These are phyloP conservation scores for Hypsibius dujardini DNA, from an alignment of 1,140 invertebrate species.

Conservation along the genomic window DNA sequence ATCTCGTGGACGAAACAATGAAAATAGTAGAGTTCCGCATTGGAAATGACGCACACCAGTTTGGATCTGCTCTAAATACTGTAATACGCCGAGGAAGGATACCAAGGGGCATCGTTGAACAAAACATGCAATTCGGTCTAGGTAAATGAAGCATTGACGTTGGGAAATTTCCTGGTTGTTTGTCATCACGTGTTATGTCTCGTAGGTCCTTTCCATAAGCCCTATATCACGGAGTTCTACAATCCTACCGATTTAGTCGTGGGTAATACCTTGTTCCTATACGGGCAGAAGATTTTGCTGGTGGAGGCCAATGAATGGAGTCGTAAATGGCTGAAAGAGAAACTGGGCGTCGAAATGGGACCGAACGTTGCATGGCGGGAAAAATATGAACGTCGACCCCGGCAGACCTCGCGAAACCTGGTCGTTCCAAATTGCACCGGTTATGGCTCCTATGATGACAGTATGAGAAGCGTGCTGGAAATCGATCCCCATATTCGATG, in stretches of 20 bases:
- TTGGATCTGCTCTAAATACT: slow-evolving; percentile 34
- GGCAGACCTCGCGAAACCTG: not conserved
- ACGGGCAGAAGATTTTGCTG: slow-evolving; percentile 31
- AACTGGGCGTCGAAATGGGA: not conserved
- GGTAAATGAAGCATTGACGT: slow-evolving; percentile 5
- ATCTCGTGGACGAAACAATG: slow-evolving; percentile 35
- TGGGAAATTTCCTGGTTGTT: not conserved
- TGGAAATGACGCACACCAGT: slow-evolving; percentile 31
- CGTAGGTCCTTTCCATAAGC: slow-evolving; percentile 30
- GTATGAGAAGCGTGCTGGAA: slow-evolving; percentile 1
- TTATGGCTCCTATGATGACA: not conserved
- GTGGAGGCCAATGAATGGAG: slow-evolving; percentile 8
- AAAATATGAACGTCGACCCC: not conserved
- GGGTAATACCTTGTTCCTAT: slow-evolving; percentile 30
- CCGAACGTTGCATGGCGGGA: not conserved
- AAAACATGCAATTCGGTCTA: slow-evolving; percentile 28
- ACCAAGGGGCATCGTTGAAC: slow-evolving; percentile 31
- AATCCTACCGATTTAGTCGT: slow-evolving; percentile 33
- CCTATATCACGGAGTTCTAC: slow-evolving; percentile 30
- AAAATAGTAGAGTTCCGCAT: slow-evolving; percentile 33
- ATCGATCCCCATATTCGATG: not conserved
- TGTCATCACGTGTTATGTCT: slow-evolving; percentile 26
- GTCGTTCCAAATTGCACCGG: not conserved
- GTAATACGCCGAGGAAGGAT: slow-evolving; percentile 33
- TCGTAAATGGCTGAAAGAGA: not conserved